A percentile compares a stretch with the other conserved stretches of the same genome.
phyloP scores from a whole-genome alignment of 2,888 invertebrate species.

The Agriotes lineatus region DNA sequence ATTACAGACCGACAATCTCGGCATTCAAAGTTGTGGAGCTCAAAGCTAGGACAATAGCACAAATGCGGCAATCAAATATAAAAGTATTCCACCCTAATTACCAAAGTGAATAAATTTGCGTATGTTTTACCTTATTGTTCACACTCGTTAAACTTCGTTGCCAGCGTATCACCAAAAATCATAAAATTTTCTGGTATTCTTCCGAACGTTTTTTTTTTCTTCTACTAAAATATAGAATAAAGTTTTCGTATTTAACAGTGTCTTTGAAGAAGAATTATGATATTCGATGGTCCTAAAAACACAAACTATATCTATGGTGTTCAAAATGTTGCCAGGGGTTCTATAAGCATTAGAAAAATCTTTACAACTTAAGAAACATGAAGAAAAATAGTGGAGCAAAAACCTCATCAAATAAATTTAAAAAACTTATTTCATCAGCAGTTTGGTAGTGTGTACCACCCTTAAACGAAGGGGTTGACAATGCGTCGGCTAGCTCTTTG shows the following conservation, averaged over 20 bases:
- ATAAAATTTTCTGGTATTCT: neutral
- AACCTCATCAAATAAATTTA: too few relatives aligned
- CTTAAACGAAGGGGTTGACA: too few relatives aligned
- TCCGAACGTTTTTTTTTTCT: neutral
- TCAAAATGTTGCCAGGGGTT: neutral
- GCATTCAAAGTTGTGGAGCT: neutral
- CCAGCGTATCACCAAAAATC: neutral
- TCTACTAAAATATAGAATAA: neutral
- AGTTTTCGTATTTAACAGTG: neutral
- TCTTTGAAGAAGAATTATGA: neutral
- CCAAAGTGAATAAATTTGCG: neutral
- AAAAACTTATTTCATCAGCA: too few relatives aligned
- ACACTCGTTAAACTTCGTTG: too few relatives aligned
- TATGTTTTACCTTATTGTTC: too few relatives aligned
- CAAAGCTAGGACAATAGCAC: neutral
- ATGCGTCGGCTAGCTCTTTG: too few relatives aligned
- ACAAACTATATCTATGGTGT: neutral
- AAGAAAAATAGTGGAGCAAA: too few relatives aligned
- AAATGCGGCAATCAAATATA: neutral
- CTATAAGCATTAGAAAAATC: neutral
- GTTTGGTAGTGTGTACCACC: too few relatives aligned
- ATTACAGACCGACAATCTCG: too few relatives aligned
- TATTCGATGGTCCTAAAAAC: neutral
- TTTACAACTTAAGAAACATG: neutral
- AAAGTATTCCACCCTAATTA: too few relatives aligned